Base-by-base conservation (phyloP, 2,113 vertebrate genomes). In the Percopsis transmontana region DNA sequence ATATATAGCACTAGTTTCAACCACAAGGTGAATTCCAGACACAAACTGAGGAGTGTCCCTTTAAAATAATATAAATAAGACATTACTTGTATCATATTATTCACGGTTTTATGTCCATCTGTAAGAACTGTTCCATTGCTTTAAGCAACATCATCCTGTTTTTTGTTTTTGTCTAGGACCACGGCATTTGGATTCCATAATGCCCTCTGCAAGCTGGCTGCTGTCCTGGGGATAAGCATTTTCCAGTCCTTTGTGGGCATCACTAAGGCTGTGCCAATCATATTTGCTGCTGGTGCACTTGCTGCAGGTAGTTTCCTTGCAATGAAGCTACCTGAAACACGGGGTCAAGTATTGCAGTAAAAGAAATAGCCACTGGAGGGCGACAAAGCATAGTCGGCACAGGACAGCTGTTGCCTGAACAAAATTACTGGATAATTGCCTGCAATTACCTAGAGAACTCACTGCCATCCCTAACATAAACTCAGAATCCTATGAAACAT, bases 131-230 rank as follows among this genome's bases (percentile, higher is more conserved):
- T 24, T 10, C 48, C 23, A 15, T 12, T 19, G 23, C 33, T 67
- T 2, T 56, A 20, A 14, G 8, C 54, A 42, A 2, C 40, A 41
- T 41, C 40, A 54, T 3, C 16, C 20, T 62, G 5, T 63, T 66
- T 39, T 62, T 10, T 57, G 59, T 19, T 74, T 65, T 55, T 60
- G 4, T 70, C 2, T 87, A 98, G 96, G 87, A 94, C 93, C 56
- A 98, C 97, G 0, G 97, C 96, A 0, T 99, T 99, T 0, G 97
- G 97, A 2, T 99, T 99, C 91, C 89, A 98, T 76, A 99, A 99
- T 0, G 96, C 96, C 0, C 91, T 98, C 41, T 97, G 96, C 74
- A 97, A 97, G 78, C 86, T 98, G 87, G 97, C 97, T 0, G 96
- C 97, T 0, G 96, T 98, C 41, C 83, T 99, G 92, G 97, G 96